Evolutionary conservation across 2,113 vertebrate species (phyloP).

Genomic region (Syngnathus typhle): DNA sequence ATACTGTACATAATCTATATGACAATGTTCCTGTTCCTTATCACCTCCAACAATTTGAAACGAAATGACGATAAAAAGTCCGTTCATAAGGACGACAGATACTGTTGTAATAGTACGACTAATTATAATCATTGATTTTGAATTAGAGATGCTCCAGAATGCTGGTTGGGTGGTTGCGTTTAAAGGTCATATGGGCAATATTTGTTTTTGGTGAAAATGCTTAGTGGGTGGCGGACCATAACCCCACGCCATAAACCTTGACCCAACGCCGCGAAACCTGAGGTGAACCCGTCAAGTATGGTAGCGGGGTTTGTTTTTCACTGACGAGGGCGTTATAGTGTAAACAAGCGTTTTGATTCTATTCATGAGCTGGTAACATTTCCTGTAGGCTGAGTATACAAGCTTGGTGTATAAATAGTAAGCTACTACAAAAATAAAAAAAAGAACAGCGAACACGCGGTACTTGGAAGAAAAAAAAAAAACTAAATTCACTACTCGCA

Average conservation of each 20-base stretch:
- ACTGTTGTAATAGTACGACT: background rate
- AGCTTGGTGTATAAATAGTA: slow-evolving; percentile 63
- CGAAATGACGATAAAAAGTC: background rate
- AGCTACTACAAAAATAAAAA: slow-evolving; percentile 24
- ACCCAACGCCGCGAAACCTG: slow-evolving; percentile 43
- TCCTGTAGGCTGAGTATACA: slow-evolving; percentile 56
- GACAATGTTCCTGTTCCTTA: background rate
- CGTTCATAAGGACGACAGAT: background rate
- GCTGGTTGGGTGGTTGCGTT: background rate
- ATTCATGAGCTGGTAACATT: slow-evolving; percentile 58
- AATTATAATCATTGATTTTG: background rate
- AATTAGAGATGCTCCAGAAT: background rate
- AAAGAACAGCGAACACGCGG: slow-evolving; percentile 4
- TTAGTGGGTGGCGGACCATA: slow-evolving; percentile 32
- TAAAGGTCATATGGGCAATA: background rate
- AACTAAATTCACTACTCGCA: slow-evolving; percentile 41
- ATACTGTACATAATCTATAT: background rate
- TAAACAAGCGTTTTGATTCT: slow-evolving; percentile 15
- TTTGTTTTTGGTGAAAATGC: slow-evolving; percentile 4
- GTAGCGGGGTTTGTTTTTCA: slow-evolving; percentile 52
- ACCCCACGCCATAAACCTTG: slow-evolving; percentile 38
- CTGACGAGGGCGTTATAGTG: slow-evolving; percentile 37
- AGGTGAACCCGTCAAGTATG: slow-evolving; percentile 40
- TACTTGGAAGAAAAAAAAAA: slow-evolving; percentile 24
- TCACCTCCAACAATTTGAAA: background rate